A percentile compares a stretch with the other conserved stretches of the same genome.
These are phyloP conservation scores for Rafetus swinhoei DNA, from an alignment of 2,113 vertebrate species.

Conservation along the genomic window DNA sequence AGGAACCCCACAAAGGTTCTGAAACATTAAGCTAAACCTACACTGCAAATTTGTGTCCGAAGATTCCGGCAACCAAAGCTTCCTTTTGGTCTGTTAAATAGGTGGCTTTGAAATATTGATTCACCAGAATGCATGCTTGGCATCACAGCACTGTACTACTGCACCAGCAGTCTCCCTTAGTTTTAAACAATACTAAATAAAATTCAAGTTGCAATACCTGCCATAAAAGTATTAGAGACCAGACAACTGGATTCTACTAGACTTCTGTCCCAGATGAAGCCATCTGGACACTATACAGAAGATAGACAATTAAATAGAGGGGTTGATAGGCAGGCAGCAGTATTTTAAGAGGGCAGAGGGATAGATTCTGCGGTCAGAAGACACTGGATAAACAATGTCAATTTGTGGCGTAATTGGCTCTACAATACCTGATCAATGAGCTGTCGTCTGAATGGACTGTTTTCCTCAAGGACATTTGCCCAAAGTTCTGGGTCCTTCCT, in stretches of 20 bases:
- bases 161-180: too few relatives aligned
- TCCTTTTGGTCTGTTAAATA: background rate
- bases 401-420: background rate
- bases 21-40: background rate
- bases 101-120: background rate
- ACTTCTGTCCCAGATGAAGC: background rate
- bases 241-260: background rate
- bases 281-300: background rate
- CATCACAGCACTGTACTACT: background rate
- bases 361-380: background rate
- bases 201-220: background rate
- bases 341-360: background rate
- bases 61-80: background rate
- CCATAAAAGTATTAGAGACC: background rate
- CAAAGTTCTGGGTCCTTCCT: slow-evolving; percentile 93
- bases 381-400: background rate
- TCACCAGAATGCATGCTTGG: background rate
- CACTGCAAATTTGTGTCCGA: background rate
- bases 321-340: background rate
- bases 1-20: background rate
- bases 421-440: slow-evolving; percentile 90
- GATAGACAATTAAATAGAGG: background rate
- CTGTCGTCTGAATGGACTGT: slow-evolving; percentile 86
- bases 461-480: slow-evolving; percentile 90
- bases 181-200: background rate